Base-by-base conservation (phyloP, 2,888 invertebrate species). In the Prenolepis imparis region DNA sequence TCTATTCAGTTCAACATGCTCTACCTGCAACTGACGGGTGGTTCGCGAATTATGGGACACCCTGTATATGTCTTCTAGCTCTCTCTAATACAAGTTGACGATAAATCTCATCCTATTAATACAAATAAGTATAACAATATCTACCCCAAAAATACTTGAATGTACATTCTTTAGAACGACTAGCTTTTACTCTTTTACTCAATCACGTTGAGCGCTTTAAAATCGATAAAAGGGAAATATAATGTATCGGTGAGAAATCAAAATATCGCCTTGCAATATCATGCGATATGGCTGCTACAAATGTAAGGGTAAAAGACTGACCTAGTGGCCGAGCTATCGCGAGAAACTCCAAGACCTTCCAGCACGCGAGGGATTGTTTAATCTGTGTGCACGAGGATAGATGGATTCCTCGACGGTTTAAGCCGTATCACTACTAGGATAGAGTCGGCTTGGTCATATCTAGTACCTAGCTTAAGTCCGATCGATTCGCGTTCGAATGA, bases 301-400 rank as follows among this genome's bases (percentile, higher is more conserved):
- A 72, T 85, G 75, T 86, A 86, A 83, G 86, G 83, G 83, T 86
- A 75, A 88, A 89, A 87, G 86, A 83, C 84, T 91, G 91, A 91
- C 91, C 91, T 86, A 91, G 89, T 91, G 88, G 82, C 91, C 91
- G 89, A 85, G 87, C 91, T 88, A 90, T 89, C 88, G 83, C 61
- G 81, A 68, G 80, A 57, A 86, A 87, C 86, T 89, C 64, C 72
- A 88, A 91, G 88, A 87, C 88, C 85, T 87, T 84, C 84, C 81
- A 84, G 72, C 91, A 91, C 91, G 91, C 91, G 85, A 91, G 83
- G 90, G 86, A 78, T 72, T 87, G 88, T 89, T 91, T 89, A 84
- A 91, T 91, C 88, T 90, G 74, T 90, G 74, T 82, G 78, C 77
- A 72, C 68, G 80, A 83, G 86, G 84, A 89, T 84, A 70, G 82